Evolutionary conservation across 2,888 invertebrate species (phyloP).

Genomic region (Leucozona laternaria): DNA sequence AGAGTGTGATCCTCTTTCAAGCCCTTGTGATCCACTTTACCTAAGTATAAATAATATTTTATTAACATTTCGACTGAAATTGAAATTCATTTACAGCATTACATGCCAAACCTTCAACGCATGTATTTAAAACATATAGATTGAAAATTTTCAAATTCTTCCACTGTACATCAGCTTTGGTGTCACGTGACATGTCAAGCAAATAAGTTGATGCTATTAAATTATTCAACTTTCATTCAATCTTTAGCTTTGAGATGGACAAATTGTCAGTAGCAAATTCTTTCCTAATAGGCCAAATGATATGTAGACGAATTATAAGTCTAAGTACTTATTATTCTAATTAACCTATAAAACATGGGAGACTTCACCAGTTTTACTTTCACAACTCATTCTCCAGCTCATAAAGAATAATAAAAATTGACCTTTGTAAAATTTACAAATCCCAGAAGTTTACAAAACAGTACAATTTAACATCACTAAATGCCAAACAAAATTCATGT

Average conservation of each 20-base stretch:
- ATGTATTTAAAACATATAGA: too few relatives aligned
- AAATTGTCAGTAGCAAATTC: not conserved
- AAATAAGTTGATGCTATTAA: too few relatives aligned
- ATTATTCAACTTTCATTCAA: not conserved
- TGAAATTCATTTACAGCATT: too few relatives aligned
- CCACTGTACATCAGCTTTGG: too few relatives aligned
- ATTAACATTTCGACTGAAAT: too few relatives aligned
- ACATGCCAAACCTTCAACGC: too few relatives aligned
- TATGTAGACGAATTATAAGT: not conserved
- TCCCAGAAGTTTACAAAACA: not conserved
- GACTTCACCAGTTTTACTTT: conserved; percentile 11
- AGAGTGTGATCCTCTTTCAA: too few relatives aligned
- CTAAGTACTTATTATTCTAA: not conserved
- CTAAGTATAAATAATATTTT: too few relatives aligned
- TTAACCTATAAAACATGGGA: not conserved
- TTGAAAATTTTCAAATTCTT: too few relatives aligned
- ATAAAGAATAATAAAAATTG: conserved; percentile 4
- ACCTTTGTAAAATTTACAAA: conserved; percentile 1
- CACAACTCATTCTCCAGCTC: not conserved
- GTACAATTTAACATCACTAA: not conserved
- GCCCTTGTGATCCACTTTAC: too few relatives aligned
- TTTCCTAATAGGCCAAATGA: not conserved
- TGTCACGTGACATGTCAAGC: too few relatives aligned
- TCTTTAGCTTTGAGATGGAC: not conserved
- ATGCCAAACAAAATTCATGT: not conserved